Percentiles rank a stretch among this genome's conserved stretches.
Conservation (phyloP, 2,113 vertebrate species). For the Nipponia nippon region DNA sequence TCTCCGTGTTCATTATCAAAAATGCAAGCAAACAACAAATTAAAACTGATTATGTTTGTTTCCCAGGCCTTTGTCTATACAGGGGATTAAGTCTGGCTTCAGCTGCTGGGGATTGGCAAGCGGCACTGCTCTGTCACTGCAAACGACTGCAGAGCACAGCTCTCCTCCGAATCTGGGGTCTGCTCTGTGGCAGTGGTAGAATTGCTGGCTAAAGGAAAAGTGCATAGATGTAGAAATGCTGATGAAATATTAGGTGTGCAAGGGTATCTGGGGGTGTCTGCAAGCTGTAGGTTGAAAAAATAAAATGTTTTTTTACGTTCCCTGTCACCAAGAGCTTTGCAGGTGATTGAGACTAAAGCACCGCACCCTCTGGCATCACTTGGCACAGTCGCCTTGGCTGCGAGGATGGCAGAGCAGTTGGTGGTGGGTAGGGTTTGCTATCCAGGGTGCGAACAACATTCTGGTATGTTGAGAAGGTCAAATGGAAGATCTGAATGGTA, state of each 20-base stretch:
- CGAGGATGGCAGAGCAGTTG: not conserved
- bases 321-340: not conserved
- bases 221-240: not conserved
- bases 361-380: accelerated
- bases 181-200: not conserved
- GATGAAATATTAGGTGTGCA: not conserved
- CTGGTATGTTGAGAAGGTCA: not conserved
- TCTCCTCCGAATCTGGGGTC: not conserved
- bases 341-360: not conserved
- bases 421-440: accelerated
- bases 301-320: not conserved
- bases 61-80: not conserved
- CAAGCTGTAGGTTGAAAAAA: not conserved
- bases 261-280: not conserved
- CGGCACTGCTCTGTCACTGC: not conserved
- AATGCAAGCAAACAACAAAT: not conserved
- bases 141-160: not conserved
- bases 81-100: not conserved
- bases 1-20: not conserved
- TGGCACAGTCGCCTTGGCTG: not conserved
- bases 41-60: not conserved
- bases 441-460: not conserved
- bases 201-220: not conserved
- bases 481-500: not conserved
- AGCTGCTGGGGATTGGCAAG: not conserved